Percentiles rank a stretch among this genome's conserved stretches.
Conservation (phyloP, 2,113 vertebrate genomes). For the Grammomys dolichurus region DNA sequence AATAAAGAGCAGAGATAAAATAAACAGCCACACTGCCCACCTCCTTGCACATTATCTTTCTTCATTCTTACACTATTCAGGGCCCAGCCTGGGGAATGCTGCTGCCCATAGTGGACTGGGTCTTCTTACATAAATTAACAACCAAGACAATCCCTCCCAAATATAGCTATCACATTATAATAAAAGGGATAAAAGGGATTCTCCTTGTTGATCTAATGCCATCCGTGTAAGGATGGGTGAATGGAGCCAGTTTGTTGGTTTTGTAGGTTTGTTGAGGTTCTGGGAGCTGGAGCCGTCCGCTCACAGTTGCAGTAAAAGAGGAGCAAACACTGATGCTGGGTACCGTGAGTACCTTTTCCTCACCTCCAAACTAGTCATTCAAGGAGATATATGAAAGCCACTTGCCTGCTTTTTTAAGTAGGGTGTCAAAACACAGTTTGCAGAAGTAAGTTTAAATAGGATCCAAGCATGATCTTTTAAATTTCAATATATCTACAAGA, state of each 20-base stretch:
- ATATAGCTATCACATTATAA: neutral
- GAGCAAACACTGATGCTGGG: neutral
- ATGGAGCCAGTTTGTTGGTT: neutral
- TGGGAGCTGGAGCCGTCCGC: neutral
- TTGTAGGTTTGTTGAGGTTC: neutral
- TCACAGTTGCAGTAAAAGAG: neutral
- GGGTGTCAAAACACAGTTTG: neutral
- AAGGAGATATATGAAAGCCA: neutral
- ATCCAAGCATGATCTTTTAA: neutral
- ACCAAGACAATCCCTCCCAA: no score
- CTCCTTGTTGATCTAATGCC: neutral
- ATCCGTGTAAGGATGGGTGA: neutral
- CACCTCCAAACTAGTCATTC: neutral
- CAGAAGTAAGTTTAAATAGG: neutral
- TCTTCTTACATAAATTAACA: neutral
- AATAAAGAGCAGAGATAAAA: neutral
- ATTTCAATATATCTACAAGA: neutral
- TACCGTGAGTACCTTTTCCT: no score
- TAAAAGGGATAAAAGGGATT: neutral
- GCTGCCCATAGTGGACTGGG: neutral
- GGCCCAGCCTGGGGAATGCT: no score
- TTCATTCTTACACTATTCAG: neutral
- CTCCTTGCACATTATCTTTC: neutral
- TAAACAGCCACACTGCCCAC: neutral
- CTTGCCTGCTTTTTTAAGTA: neutral